Base-by-base conservation (phyloP, 2,888 invertebrate genomes). In the Lochmaea crataegi region DNA sequence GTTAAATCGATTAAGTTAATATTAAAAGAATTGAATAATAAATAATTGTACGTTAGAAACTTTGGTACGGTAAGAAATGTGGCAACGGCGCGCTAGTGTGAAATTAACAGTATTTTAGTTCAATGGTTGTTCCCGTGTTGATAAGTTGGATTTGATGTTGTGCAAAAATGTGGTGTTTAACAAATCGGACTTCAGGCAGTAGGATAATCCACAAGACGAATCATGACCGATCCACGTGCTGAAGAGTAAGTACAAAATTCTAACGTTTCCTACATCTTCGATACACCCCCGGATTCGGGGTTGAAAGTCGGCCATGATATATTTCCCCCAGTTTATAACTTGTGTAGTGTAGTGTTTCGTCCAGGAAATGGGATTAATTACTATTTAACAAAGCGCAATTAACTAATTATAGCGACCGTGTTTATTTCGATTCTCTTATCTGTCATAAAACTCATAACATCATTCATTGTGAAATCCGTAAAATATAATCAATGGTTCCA, bases 181-280 rank as follows among this genome's bases (percentile, higher is more conserved):
- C 82, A 83, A 91, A 91, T 92, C 92, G 91, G 91, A 91, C 91
- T 80, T 79, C 79, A 91, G 92, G 90, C 91, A 93, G 91, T 94
- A 94, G 92, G 91, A 91, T 92, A 91, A 92, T 92, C 91, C 91
- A 91, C 91, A 92, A 91, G 89, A 92, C 92, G 90, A 94, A 94
- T 90, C 94, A 95, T 94, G 94, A 94, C 94, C 93, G 94, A 94
- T 91, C 92, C 92, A 92, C 53, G 64, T 56, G 93, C 92, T 93
- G 94, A 95, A 91, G 94, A 94, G 94, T 95, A 90, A 94, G 94
- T 92, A 86, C 77, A 83, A n/a, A n/a, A 78, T 68, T 71, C 45
- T 16, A 42, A 63, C 4, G 1, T 83, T 32, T 84, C 73, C 65
- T 69, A 60, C n/a, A n/a, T n/a, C 51, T 51, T 53, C 61, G 67